Evolutionary conservation across 2,888 invertebrate species (phyloP).

Genomic region (Thera britannica): DNA sequence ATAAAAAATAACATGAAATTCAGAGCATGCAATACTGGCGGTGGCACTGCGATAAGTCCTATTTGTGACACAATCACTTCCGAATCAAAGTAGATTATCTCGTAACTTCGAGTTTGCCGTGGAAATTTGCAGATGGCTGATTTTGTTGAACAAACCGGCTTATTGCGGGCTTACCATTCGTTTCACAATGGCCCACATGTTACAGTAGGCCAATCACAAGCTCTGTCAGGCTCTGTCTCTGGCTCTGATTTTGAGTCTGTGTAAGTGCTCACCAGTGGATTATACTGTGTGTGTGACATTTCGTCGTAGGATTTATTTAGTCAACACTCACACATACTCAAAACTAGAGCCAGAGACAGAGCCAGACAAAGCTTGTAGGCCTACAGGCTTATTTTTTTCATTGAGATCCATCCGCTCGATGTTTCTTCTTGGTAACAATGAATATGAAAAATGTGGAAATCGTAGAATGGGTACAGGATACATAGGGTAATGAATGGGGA

Average conservation of each 20-base stretch:
- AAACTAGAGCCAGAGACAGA: too few species aligned
- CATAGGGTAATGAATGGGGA: too few species aligned
- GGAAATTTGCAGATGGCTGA: conserved; percentile 16
- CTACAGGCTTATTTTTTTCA: not conserved
- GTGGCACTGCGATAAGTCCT: not conserved
- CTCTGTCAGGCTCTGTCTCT: too few species aligned
- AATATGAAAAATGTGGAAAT: not conserved
- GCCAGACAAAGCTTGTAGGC: too few species aligned
- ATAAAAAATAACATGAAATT: not conserved
- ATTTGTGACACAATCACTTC: conserved; percentile 4
- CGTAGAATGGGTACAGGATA: too few species aligned
- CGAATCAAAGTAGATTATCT: conserved; percentile 1
- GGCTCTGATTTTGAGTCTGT: too few species aligned
- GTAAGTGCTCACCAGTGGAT: too few species aligned
- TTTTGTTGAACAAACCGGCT: conserved; percentile 13
- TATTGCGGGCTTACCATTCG: conserved; percentile 11
- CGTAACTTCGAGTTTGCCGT: conserved; percentile 5
- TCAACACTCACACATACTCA: too few species aligned
- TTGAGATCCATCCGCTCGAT: not conserved
- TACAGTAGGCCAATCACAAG: not conserved
- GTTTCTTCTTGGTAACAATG: not conserved
- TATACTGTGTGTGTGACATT: too few species aligned
- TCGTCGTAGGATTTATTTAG: too few species aligned
- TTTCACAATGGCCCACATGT: not conserved
- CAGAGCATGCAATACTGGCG: not conserved